phyloP scores from a whole-genome alignment of 2,113 vertebrate genomes.

The human region GRCh38 chr2:164933501-164934000 shows the following conservation, averaged over 20 bases:
- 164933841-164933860: slow-evolving; percentile 62
- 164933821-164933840: slow-evolving; percentile 51
- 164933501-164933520: slow-evolving; percentile 72
- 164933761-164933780: slow-evolving; percentile 60
- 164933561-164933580: slow-evolving; percentile 73
- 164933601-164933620: slow-evolving; percentile 73
- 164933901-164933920: slow-evolving; percentile 42
- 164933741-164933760: slow-evolving; percentile 30
- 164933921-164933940: slow-evolving; percentile 65
- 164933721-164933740: slow-evolving; percentile 72
- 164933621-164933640: slow-evolving; percentile 77
- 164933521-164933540: slow-evolving; percentile 73
- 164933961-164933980: slow-evolving; percentile 42
- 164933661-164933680: slow-evolving; percentile 65
- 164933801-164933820: slow-evolving; percentile 45
- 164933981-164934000: not conserved
- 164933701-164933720: slow-evolving; percentile 49
- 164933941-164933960: slow-evolving; percentile 60
- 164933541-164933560: slow-evolving; percentile 82
- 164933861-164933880: slow-evolving; percentile 68
- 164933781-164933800: slow-evolving; percentile 52
- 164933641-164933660: slow-evolving; percentile 43
- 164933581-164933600: slow-evolving; percentile 71
- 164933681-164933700: slow-evolving; percentile 53
- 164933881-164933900: slow-evolving; percentile 27